Percentiles rank a stretch among this genome's conserved stretches.
Conservation (phyloP, 1,140 invertebrate genomes). For the Nephotettix cincticeps region DNA sequence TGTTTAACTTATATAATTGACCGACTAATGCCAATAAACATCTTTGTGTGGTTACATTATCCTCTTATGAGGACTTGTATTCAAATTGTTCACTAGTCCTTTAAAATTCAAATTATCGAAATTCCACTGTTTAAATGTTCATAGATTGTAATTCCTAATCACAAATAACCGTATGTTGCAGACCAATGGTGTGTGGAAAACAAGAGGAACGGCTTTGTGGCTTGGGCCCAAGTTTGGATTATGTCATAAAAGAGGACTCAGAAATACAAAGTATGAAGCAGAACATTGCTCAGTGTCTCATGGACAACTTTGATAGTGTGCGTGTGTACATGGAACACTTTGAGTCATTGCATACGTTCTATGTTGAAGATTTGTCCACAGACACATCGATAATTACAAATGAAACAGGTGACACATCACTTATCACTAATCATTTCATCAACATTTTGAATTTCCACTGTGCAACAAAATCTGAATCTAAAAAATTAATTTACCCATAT, state of each 20-base stretch:
- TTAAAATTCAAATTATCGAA: too few relatives aligned
- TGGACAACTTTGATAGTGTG: constrained; percentile 59
- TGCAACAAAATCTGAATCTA: too few relatives aligned
- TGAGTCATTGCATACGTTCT: constrained; percentile 63
- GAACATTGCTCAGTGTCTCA: constrained; percentile 55
- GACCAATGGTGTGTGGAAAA: constrained; percentile 73
- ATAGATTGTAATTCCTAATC: too few relatives aligned
- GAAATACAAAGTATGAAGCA: constrained; percentile 54
- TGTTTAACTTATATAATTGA: too few relatives aligned
- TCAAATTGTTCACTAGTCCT: constrained; percentile 13
- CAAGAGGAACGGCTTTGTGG: constrained; percentile 65
- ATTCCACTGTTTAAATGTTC: too few relatives aligned
- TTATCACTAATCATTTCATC: too few relatives aligned
- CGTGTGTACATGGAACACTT: constrained; percentile 66
- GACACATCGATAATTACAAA: constrained; percentile 54
- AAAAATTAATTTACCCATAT: too few relatives aligned
- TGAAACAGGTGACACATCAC: constrained; percentile 52
- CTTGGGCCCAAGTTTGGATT: constrained; percentile 60
- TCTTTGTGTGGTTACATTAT: too few relatives aligned
- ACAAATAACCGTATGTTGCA: constrained; percentile 55
- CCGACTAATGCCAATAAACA: too few relatives aligned
- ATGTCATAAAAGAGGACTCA: constrained; percentile 64
- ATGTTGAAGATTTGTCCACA: constrained; percentile 64
- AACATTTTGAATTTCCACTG: too few relatives aligned
- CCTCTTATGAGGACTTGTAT: constrained; percentile 1